Conservation (phyloP, 2,888 invertebrate species). For the Sinopyrophorus schimmeli region DNA sequence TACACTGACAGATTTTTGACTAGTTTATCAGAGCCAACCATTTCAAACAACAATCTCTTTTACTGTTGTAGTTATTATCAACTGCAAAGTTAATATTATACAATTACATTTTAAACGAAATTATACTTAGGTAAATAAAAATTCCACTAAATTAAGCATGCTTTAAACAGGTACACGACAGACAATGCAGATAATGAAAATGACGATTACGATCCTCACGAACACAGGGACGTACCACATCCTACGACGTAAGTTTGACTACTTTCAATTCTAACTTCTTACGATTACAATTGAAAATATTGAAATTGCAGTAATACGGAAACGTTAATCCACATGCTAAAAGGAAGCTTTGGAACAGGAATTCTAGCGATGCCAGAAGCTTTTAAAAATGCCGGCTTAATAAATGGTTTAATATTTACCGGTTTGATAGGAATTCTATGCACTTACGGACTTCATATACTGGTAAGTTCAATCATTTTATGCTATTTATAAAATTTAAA, state of each 20-base stretch:
- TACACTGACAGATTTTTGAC: too few species aligned
- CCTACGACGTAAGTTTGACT: slow-evolving; percentile 71
- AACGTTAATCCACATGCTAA: slow-evolving; percentile 83
- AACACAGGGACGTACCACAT: slow-evolving; percentile 65
- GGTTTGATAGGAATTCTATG: slow-evolving; percentile 77
- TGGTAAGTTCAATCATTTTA: too few species aligned
- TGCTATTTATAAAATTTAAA: too few species aligned
- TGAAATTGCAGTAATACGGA: slow-evolving; percentile 71
- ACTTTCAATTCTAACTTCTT: neutral
- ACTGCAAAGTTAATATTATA: too few species aligned
- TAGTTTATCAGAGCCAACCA: too few species aligned
- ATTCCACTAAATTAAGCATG: too few species aligned
- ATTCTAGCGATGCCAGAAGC: slow-evolving; percentile 93
- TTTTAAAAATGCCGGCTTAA: slow-evolving; percentile 80
- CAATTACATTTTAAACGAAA: too few species aligned
- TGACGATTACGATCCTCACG: slow-evolving; percentile 67
- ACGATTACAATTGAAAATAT: too few species aligned
- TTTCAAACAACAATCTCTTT: too few species aligned
- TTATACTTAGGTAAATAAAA: too few species aligned
- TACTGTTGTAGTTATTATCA: too few species aligned
- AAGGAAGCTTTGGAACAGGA: slow-evolving; percentile 91
- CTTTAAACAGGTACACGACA: neutral
- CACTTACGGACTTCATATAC: slow-evolving; percentile 86
- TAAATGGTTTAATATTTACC: slow-evolving; percentile 76
- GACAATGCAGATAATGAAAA: slow-evolving; percentile 28